Base-by-base conservation (phyloP, 1,140 invertebrate species). In the Panulirus ornatus region DNA sequence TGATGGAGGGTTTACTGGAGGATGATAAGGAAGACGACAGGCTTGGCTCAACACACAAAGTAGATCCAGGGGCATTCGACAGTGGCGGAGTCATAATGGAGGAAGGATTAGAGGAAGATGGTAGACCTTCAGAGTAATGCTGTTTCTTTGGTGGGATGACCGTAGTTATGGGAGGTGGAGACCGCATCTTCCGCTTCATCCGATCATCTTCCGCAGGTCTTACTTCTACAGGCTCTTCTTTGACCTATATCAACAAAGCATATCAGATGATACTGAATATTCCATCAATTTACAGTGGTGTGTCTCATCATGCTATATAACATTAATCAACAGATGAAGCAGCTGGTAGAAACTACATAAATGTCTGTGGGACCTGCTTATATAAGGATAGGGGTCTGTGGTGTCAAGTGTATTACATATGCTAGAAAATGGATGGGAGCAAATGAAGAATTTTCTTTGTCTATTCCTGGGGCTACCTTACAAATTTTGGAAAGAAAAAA, bases 91-190 rank as follows among this genome's bases (percentile, higher is more conserved):
- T 88, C 54, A 88, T 88, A 44, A 82, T 58, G 9, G 76, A 90
- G 40, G 66, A 83, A 36, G 88, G 30, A 54, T 16, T 83, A 71
- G 81, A 36, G 16, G 90, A 44, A 19, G 78, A 19, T 27, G 83
- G 79, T 9, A 30, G 34, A 22, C 36, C 81, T 42, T 88, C 75
- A 19, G 73, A 71, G 58, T 84, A 75, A 70, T 82, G 91, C 27
- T 91, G 91, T 78, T 91, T 91, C 79, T 88, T 87, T 19, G 85
- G 91, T 58, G 91, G 90, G 47, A 91, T 84, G 42, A 51, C 36
- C 34, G 70, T 58, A 19, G 91, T 44, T 38, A 88, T 22, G 5
- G 91, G 91, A 66, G 91, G 91, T 16, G 91, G 91, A 14, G 91
- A 84, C n/a, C 91, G 66, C 38, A 88, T 58, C 51, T 91, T 91